A percentile compares a stretch with the other conserved stretches of the same genome.
These are phyloP conservation scores for Clupea harengus DNA, from an alignment of 2,113 vertebrate species.

Conservation along the genomic window DNA sequence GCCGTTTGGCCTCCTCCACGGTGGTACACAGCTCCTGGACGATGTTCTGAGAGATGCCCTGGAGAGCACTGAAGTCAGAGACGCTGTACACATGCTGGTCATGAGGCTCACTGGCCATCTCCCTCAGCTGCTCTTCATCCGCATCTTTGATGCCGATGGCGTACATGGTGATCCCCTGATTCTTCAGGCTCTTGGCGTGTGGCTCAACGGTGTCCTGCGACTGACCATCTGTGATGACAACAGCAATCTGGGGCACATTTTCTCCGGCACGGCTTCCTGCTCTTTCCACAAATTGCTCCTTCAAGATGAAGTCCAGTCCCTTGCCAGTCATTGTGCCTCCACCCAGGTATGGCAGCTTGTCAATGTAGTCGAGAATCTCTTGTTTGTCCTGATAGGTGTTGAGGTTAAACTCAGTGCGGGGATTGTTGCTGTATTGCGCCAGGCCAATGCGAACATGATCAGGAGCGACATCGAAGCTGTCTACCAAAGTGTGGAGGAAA, in stretches of 20 bases:
- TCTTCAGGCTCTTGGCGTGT: constrained; percentile 70
- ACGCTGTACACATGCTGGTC: constrained; percentile 66
- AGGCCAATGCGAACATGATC: constrained; percentile 82
- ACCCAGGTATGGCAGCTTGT: constrained; percentile 74
- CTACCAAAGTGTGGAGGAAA: constrained; percentile 84
- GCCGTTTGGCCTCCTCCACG: constrained; percentile 59
- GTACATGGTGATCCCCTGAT: constrained; percentile 70
- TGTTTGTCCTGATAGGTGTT: constrained; percentile 70
- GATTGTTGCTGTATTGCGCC: constrained; percentile 81
- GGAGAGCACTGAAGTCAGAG: constrained; percentile 57
- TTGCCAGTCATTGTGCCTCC: constrained; percentile 76
- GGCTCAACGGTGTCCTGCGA: constrained; percentile 66
- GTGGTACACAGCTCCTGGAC: constrained; percentile 69
- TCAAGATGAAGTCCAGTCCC: constrained; percentile 81
- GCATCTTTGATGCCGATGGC: constrained; percentile 82
- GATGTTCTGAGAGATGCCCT: constrained; percentile 59
- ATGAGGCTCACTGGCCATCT: constrained; percentile 65
- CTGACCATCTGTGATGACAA: constrained; percentile 72
- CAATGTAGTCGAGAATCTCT: constrained; percentile 76
- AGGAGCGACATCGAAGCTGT: constrained; percentile 74
- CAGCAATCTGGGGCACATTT: constrained; percentile 77
- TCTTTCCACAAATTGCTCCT: constrained; percentile 73
- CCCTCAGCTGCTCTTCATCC: constrained; percentile 66
- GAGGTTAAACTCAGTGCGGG: constrained; percentile 83
- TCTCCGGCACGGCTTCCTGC: constrained; percentile 78